Evolutionary conservation across 2,888 invertebrate genomes (phyloP).

Genomic region (Heliconius erato): DNA sequence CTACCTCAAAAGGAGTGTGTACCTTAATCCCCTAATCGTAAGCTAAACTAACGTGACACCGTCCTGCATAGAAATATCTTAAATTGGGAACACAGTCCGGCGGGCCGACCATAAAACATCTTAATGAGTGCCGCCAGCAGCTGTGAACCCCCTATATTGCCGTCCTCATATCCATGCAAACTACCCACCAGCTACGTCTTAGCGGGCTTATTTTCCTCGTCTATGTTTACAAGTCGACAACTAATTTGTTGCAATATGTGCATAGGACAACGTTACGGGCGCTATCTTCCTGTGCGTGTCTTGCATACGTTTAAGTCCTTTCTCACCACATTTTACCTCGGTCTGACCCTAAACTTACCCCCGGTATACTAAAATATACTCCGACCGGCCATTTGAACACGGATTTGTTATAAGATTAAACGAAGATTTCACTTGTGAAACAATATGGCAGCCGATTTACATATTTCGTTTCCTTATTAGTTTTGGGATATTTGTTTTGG

Average conservation of each 20-base stretch:
- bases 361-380: conserved; percentile 84
- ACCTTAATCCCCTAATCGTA: conserved; percentile 85
- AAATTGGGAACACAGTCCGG: conserved; percentile 85
- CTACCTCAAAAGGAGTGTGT: conserved; percentile 82
- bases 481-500: conserved; percentile 86
- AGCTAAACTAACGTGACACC: conserved; percentile 84
- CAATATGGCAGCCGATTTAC: conserved; percentile 86
- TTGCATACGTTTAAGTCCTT: conserved; percentile 83
- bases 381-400: conserved; percentile 85
- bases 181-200: conserved; percentile 82
- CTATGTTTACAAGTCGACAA: conserved; percentile 85
- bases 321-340: conserved; percentile 72
- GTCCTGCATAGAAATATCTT: conserved; percentile 86
- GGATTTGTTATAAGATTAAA: conserved; percentile 87
- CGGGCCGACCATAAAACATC: conserved; percentile 86
- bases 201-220: conserved; percentile 82
- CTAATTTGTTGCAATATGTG: conserved; percentile 87
- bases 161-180: conserved; percentile 86
- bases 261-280: conserved; percentile 85
- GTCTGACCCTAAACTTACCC: conserved; percentile 79
- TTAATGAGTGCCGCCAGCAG: conserved; percentile 86
- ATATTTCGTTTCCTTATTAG: conserved; percentile 87
- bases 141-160: conserved; percentile 84
- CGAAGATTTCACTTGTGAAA: conserved; percentile 87
- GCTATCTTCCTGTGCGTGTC: conserved; percentile 84